Evolutionary conservation across 2,113 vertebrate species (phyloP).

Genomic region (Rhinoderma darwinii): DNA sequence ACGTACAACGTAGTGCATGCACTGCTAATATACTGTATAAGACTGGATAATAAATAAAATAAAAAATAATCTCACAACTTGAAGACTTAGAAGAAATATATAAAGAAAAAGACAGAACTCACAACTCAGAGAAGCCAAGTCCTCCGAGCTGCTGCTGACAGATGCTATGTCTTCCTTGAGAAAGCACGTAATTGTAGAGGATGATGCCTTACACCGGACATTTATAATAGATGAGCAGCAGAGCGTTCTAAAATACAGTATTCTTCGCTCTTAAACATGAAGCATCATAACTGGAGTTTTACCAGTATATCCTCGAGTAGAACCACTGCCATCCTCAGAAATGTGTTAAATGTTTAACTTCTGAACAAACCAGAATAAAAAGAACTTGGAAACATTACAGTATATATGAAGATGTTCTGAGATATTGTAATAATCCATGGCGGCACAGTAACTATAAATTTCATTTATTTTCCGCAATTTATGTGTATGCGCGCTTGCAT

Average conservation of each 20-base stretch:
- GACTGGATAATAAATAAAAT: too few relatives aligned
- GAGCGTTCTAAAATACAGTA: neutral
- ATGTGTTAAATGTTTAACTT: neutral
- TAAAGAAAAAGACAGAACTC: neutral
- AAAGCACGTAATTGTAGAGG: constrained; percentile 5
- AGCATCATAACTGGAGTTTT: neutral
- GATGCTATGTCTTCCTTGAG: neutral
- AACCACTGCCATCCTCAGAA: neutral
- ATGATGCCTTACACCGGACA: constrained; percentile 19
- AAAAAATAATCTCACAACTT: neutral
- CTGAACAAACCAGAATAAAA: neutral
- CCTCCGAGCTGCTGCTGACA: neutral
- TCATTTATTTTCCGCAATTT: too few relatives aligned
- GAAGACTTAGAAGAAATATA: neutral
- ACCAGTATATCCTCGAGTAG: neutral
- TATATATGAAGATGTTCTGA: neutral
- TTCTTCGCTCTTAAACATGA: neutral
- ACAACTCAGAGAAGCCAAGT: neutral
- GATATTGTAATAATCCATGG: too few relatives aligned
- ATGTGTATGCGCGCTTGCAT: too few relatives aligned
- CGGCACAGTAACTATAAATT: too few relatives aligned
- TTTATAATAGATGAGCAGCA: constrained; percentile 21
- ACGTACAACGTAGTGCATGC: too few relatives aligned
- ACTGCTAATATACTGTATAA: too few relatives aligned
- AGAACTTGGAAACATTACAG: neutral